Percentiles rank a stretch among this genome's conserved stretches.
Conservation (phyloP, 2,888 invertebrate species). For the Penaeus monodon region DNA sequence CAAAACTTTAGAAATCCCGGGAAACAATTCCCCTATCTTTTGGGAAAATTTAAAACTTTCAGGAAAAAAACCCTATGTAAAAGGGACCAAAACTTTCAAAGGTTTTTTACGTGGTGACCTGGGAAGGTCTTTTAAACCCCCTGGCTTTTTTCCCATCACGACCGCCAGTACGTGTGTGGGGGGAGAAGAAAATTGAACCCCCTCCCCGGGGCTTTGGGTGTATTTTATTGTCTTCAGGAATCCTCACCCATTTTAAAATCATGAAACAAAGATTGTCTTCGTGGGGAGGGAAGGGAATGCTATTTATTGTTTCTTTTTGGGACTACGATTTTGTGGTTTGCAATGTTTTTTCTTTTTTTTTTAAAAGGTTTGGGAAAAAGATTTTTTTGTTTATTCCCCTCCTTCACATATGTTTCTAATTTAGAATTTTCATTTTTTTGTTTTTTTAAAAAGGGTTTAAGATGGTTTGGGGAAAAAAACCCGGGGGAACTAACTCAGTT, state of each 20-base stretch:
- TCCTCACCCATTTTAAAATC: conserved; percentile 86
- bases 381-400: too few relatives aligned
- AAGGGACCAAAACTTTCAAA: conserved; percentile 87
- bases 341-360: too few relatives aligned
- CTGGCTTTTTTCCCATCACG: conserved; percentile 93
- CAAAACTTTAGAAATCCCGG: background rate
- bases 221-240: conserved; percentile 84
- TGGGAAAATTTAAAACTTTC: conserved; percentile 67
- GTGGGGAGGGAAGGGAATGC: conserved; percentile 78
- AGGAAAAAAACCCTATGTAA: conserved; percentile 88
- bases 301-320: background rate
- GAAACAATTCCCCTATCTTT: background rate
- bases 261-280: conserved; percentile 88
- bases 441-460: too few relatives aligned
- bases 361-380: too few relatives aligned
- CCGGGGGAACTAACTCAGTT: too few relatives aligned
- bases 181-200: conserved; percentile 79
- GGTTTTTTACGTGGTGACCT: conserved; percentile 85
- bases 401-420: too few relatives aligned
- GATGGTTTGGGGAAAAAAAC: too few relatives aligned
- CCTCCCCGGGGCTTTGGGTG: conserved; percentile 79
- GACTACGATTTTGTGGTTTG: background rate
- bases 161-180: conserved; percentile 91
- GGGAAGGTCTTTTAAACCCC: conserved; percentile 85
- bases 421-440: too few relatives aligned